phyloP scores from a whole-genome alignment of 1,140 invertebrate species.

The Dryas iulia region DNA sequence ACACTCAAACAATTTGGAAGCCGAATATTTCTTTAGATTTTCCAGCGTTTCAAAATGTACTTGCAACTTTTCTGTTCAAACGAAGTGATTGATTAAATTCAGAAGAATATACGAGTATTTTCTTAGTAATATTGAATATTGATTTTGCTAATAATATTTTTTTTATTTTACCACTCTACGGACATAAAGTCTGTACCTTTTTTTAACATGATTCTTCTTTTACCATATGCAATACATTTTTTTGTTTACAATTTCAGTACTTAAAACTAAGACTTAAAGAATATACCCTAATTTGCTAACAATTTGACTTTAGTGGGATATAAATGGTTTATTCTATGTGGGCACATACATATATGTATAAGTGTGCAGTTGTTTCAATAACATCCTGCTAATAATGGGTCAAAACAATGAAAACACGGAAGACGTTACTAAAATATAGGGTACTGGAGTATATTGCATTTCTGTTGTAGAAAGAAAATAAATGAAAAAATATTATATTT shows the following conservation, averaged over 20 bases:
- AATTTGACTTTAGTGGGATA: background rate
- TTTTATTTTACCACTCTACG: too few relatives aligned
- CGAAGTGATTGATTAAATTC: background rate
- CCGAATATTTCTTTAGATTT: conserved; percentile 74
- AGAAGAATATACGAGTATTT: background rate
- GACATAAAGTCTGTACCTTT: too few relatives aligned
- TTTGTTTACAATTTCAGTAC: too few relatives aligned
- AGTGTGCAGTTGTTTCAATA: background rate
- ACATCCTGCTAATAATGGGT: background rate
- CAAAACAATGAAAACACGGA: background rate
- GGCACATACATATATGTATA: background rate
- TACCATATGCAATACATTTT: too few relatives aligned
- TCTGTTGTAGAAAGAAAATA: background rate
- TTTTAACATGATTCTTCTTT: too few relatives aligned
- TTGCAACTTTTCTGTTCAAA: conserved; percentile 67
- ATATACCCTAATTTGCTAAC: too few relatives aligned
- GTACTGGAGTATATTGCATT: background rate
- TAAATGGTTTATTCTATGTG: background rate
- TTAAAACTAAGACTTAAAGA: too few relatives aligned
- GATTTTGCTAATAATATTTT: too few relatives aligned
- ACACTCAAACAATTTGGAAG: conserved; percentile 72
- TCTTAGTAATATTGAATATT: background rate
- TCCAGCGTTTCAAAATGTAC: conserved; percentile 75
- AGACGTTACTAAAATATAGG: background rate
- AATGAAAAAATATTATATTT: background rate